Evolutionary conservation across 2,888 invertebrate genomes (phyloP), one percentile per base, ranked within the genome.

Genomic region (Chloromyia formosa): DNA sequence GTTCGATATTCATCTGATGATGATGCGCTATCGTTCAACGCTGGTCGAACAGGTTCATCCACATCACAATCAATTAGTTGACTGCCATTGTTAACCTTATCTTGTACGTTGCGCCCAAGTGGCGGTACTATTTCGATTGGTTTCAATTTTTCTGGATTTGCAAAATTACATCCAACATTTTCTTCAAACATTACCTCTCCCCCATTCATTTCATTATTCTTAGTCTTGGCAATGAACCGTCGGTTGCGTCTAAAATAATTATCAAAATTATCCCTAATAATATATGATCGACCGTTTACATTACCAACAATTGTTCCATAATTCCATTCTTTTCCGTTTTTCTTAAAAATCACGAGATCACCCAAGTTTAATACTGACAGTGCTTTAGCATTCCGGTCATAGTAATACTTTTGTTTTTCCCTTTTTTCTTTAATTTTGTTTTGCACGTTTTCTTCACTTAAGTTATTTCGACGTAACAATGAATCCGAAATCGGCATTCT

Each of bases 341-440:
- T 35, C 27, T 35, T 35, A 2, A 35, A 35, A 35, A 35, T 35
- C 7, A 35, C 27, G 2, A 35, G 27, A 7, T 35, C 27, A 35
- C 27, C 27, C 7, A 35, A 35, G 2, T 4, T 7, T 35, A 35
- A 35, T 7, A 7, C 22, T 22, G 78, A 75, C 49, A 79, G 42
- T 45, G 64, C 20, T 42, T 77, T 78, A 14, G 72, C 76, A 20
- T 74, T 74, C 54, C 76, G 72, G 64, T 77, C 73, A 64, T 69
- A 76, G 20, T 77, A 78, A 49, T 74, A 73, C 42, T 77, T 79
- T 75, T 78, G 76, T 27, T n/a, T 77, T 62, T 71, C 35, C 60
- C 20, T 72, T 75, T 77, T 77, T 12, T 56, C 61, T 75, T 68
- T n/a, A 40, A 77, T 66, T 73, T 75, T 76, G 2, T 35, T 7